Evolutionary conservation across 2,888 invertebrate genomes (phyloP).

Genomic region (Cosmorhoe ocellata): DNA sequence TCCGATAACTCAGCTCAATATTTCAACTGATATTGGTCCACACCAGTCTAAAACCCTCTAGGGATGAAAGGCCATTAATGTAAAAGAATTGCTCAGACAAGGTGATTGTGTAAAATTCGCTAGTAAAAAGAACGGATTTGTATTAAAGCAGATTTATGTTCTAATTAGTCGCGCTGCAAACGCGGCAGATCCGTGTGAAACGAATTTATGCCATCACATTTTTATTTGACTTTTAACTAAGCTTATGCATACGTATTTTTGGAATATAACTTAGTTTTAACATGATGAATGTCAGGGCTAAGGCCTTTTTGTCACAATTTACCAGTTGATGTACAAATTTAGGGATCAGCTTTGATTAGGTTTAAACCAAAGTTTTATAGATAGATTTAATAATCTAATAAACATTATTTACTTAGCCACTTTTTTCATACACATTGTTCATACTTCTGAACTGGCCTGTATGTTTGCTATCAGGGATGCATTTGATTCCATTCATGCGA

Average conservation of each 20-base stretch:
- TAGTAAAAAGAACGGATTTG: slow-evolving; percentile 65
- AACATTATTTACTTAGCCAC: too few species aligned
- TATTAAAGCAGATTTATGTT: slow-evolving; percentile 74
- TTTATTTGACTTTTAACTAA: slow-evolving; percentile 56
- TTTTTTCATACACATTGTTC: too few species aligned
- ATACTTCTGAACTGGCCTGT: not conserved
- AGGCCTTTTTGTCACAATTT: too few species aligned
- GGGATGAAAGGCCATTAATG: slow-evolving; percentile 19
- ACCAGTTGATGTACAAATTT: too few species aligned
- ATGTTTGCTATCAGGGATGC: slow-evolving; percentile 4
- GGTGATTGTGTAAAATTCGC: slow-evolving; percentile 41
- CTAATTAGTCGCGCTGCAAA: slow-evolving; percentile 67
- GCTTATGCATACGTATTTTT: not conserved
- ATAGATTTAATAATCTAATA: too few species aligned
- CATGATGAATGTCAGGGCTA: too few species aligned
- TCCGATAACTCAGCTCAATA: too few species aligned
- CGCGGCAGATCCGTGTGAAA: slow-evolving; percentile 60
- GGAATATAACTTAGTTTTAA: too few species aligned
- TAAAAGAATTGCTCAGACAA: slow-evolving; percentile 26
- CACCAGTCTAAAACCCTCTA: slow-evolving; percentile 6
- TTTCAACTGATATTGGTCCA: not conserved
- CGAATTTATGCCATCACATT: slow-evolving; percentile 69
- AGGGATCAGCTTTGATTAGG: too few species aligned
- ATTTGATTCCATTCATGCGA: slow-evolving; percentile 18
- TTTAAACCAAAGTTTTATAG: too few species aligned